phyloP scores from a whole-genome alignment of 2,797 vertebrate genomes.

The Apodemus agrarius region DNA sequence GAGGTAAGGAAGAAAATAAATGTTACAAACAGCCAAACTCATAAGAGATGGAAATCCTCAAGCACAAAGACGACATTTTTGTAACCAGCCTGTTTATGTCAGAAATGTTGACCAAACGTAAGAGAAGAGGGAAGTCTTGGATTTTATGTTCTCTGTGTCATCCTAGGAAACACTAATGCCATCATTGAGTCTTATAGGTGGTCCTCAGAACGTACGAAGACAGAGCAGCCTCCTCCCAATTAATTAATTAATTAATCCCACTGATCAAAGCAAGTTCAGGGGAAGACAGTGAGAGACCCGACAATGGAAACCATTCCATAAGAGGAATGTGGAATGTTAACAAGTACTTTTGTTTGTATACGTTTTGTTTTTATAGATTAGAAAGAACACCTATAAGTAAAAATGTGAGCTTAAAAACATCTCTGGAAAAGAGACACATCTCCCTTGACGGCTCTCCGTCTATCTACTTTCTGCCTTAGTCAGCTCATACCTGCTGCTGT shows the following conservation, averaged over 20 bases:
- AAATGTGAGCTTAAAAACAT: constrained; percentile 21
- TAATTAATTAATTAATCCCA: constrained; percentile 22
- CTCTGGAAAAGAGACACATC: neutral
- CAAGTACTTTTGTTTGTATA: constrained; percentile 3
- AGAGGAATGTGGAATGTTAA: neutral
- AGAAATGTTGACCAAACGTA: neutral
- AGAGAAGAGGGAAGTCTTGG: neutral
- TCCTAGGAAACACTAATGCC: neutral
- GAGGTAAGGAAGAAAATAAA: neutral
- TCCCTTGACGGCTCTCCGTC: constrained; percentile 46
- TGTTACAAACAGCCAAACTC: neutral
- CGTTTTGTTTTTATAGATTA: constrained; percentile 12
- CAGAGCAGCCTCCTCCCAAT: neutral
- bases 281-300: neutral
- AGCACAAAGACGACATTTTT: neutral
- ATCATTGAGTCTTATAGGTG: neutral
- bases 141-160: neutral
- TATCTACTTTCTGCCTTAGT: constrained; percentile 16
- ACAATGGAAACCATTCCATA: neutral
- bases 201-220: neutral
- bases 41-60: neutral
- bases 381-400: neutral
- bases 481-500: neutral
- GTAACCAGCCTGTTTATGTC: neutral
- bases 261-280: neutral